These are phyloP conservation scores for Geranospiza caerulescens DNA, from an alignment of 2,797 vertebrate species.

Conservation along the genomic window DNA sequence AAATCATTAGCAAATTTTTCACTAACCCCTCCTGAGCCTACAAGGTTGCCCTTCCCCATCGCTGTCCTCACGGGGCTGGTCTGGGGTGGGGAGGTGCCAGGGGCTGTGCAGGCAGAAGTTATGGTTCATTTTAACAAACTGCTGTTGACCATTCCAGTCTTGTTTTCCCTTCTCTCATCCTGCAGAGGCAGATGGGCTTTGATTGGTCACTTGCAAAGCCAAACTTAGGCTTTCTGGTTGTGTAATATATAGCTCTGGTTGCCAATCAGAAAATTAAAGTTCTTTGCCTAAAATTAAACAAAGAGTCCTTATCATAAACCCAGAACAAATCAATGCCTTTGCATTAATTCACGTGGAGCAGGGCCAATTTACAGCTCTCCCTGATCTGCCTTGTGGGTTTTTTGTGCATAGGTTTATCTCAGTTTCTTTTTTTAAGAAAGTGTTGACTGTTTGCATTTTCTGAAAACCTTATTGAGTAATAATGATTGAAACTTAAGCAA, in stretches of 20 bases:
- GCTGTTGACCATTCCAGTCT: background rate
- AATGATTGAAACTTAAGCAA: background rate
- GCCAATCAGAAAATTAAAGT: constrained; percentile 15
- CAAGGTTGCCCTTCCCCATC: background rate
- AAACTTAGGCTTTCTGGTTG: background rate
- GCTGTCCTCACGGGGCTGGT: accelerated
- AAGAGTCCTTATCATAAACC: background rate
- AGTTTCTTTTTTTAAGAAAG: background rate
- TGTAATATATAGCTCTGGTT: background rate
- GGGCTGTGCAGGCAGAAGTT: background rate
- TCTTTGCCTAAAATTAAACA: background rate
- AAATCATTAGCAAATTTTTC: background rate
- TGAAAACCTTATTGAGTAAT: background rate
- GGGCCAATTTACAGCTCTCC: background rate
- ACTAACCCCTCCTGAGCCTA: background rate
- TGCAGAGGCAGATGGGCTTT: background rate
- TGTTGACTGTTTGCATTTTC: background rate
- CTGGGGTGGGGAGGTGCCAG: background rate
- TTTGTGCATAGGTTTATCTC: background rate
- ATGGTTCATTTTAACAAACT: background rate
- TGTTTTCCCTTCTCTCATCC: background rate
- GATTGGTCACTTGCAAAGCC: background rate
- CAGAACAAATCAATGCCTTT: constrained; percentile 4
- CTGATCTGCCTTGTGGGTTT: background rate
- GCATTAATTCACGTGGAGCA: background rate